Conservation (phyloP, 2,797 vertebrate genomes). For the Sebastes cheni region DNA sequence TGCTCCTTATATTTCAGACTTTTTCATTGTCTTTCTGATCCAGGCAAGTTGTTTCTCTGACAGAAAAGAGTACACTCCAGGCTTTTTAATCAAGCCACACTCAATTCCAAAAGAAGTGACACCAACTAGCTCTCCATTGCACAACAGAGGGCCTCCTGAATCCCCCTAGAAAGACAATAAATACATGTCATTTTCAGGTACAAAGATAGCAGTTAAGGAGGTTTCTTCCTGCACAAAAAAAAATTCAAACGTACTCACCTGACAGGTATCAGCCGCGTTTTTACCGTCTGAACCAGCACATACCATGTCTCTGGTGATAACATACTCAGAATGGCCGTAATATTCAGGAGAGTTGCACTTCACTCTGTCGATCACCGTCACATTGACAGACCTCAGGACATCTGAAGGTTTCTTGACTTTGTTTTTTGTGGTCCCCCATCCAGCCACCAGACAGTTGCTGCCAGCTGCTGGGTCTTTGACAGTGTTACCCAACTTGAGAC, state of each 20-base stretch:
- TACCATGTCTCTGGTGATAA: slow-evolving; percentile 67
- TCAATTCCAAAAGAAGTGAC: slow-evolving; percentile 52
- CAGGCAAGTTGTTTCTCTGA: slow-evolving; percentile 47
- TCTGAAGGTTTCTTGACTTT: not conserved
- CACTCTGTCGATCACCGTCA: slow-evolving; percentile 64
- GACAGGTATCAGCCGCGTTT: slow-evolving; percentile 27
- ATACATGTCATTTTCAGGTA: not conserved
- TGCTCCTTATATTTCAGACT: slow-evolving; percentile 2
- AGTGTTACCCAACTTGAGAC: not conserved
- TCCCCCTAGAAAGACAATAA: slow-evolving; percentile 66
- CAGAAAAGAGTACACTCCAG: slow-evolving; percentile 68
- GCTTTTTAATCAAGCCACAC: slow-evolving; percentile 16
- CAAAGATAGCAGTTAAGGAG: not conserved
- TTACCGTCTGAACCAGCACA: slow-evolving; percentile 69
- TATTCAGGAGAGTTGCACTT: slow-evolving; percentile 67
- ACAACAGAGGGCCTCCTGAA: slow-evolving; percentile 77
- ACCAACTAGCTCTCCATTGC: slow-evolving; percentile 38
- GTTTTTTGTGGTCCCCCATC: slow-evolving; percentile 65
- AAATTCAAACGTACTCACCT: slow-evolving; percentile 22
- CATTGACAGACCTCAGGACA: slow-evolving; percentile 65
- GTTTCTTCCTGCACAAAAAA: not conserved
- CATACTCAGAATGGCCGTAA: slow-evolving; percentile 24
- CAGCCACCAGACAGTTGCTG: slow-evolving; percentile 66
- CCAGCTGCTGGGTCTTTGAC: slow-evolving; percentile 5
- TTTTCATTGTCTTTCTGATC: slow-evolving; percentile 48